A percentile compares a stretch with the other conserved stretches of the same genome.
Conservation (phyloP, 2,113 vertebrate genomes). For the Myiozetetes cayanensis region DNA sequence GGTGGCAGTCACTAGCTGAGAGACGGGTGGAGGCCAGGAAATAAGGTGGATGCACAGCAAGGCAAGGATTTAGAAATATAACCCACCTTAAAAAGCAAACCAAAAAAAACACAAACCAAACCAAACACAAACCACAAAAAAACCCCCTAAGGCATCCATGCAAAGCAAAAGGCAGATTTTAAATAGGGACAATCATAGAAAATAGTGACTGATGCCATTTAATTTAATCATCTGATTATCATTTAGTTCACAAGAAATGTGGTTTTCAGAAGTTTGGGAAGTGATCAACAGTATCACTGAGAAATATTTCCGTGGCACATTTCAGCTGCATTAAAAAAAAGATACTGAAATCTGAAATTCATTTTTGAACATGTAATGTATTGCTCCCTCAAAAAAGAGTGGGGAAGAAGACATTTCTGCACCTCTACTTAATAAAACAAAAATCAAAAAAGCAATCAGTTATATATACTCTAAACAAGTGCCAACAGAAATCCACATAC, state of each 20-base stretch:
- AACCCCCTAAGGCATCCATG: neutral
- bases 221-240: neutral
- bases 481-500: neutral
- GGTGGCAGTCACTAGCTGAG: slow-evolving; percentile 30
- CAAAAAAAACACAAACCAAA: neutral
- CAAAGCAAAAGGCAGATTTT: neutral
- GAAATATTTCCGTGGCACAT: neutral
- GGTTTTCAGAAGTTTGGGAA: neutral
- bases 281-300: neutral
- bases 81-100: neutral
- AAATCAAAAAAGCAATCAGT: neutral
- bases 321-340: neutral
- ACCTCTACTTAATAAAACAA: neutral
- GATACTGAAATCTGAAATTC: fast-evolving
- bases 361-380: neutral
- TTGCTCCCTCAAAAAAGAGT: neutral
- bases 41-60: slow-evolving; percentile 8
- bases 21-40: slow-evolving; percentile 18
- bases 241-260: neutral
- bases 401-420: neutral
- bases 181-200: neutral
- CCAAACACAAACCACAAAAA: neutral
- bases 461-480: neutral
- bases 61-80: neutral
- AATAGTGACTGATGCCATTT: neutral